Base-by-base conservation (phyloP, 2,113 vertebrate genomes). In the Spermophilus dauricus region DNA sequence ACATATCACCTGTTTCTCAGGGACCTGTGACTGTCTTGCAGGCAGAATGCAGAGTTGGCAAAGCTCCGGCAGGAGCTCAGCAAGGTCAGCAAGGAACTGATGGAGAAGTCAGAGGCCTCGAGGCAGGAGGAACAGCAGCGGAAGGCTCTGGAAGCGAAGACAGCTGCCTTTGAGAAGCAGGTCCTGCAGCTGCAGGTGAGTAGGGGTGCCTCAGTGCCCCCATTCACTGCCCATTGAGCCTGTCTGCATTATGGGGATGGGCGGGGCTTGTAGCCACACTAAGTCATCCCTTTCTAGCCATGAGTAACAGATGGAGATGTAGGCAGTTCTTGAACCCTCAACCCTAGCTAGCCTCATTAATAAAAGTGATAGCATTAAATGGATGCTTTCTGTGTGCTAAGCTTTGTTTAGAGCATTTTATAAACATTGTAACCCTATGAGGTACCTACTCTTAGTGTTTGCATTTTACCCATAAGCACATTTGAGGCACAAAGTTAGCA, bases 41-140 rank as follows among this genome's bases (percentile, higher is more conserved):
- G 99, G 98, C 99, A 99, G 97, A 99, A 99, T 1, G 98, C 99
- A 0, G 99, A 99, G 98, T 97, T 99, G 98, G 99, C 99, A 82
- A 99, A 99, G 97, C 97, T 99, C 87, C 99, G 99, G 67, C 99
- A 99, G 96, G 99, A 99, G 97, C 99, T 99, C 95, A 96, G 97
- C 97, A 99, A 99, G 97, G 98, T 99, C 96, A 98, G 98, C 98
- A 99, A 99, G 97, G 99, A 99, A 73, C 98, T 99, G 65, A 97
- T 98, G 80, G 99, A 99, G 97, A 99, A 99, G 97, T 98, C 98
- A 0, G 99, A 99, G 65, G 96, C 98, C 72, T 98, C 99, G 9
- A 99, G 99, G 88, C 98, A 99, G 37, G 99, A 99, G 51, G 99
- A 99, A 77, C 99, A 99, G 86, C 98, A 99, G 95, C 99, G 98